Evolutionary conservation across 2,797 vertebrate genomes (phyloP).

Genomic region (Anguilla megastoma): DNA sequence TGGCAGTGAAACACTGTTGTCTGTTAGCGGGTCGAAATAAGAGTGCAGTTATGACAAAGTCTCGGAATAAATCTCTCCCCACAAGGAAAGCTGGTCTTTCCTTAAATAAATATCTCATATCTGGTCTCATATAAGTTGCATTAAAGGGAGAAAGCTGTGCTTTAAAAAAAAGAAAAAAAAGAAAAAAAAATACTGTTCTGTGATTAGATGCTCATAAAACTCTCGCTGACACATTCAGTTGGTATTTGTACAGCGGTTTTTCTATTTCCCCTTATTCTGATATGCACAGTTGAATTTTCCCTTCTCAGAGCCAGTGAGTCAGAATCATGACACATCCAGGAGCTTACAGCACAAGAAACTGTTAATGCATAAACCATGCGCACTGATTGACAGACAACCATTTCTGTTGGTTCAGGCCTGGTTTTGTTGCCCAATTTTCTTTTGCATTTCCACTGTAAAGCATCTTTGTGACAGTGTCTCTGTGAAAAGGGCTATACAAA

Average conservation of each 20-base stretch:
- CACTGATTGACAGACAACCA: neutral
- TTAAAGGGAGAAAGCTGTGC: neutral
- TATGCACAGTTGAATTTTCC: neutral
- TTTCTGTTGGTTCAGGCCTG: neutral
- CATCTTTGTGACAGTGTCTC: neutral
- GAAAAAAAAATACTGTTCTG: neutral
- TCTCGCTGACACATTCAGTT: neutral
- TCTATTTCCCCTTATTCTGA: neutral
- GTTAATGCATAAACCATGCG: neutral
- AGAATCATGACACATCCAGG: neutral
- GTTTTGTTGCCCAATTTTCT: neutral
- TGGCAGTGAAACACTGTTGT: conserved; percentile 66
- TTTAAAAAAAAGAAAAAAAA: neutral
- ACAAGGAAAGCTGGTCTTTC: conserved; percentile 65
- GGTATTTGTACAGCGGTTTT: conserved; percentile 44
- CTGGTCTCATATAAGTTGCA: neutral
- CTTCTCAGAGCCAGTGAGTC: neutral
- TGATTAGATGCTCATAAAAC: neutral
- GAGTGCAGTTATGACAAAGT: conserved; percentile 65
- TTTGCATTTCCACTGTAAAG: neutral
- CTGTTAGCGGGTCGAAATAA: conserved; percentile 58
- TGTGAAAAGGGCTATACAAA: neutral
- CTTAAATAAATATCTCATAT: conserved; percentile 25
- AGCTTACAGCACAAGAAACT: neutral
- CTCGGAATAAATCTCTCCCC: conserved; percentile 75